These are phyloP conservation scores for Cylas formicarius DNA, from an alignment of 1,140 invertebrate species.

Conservation along the genomic window DNA sequence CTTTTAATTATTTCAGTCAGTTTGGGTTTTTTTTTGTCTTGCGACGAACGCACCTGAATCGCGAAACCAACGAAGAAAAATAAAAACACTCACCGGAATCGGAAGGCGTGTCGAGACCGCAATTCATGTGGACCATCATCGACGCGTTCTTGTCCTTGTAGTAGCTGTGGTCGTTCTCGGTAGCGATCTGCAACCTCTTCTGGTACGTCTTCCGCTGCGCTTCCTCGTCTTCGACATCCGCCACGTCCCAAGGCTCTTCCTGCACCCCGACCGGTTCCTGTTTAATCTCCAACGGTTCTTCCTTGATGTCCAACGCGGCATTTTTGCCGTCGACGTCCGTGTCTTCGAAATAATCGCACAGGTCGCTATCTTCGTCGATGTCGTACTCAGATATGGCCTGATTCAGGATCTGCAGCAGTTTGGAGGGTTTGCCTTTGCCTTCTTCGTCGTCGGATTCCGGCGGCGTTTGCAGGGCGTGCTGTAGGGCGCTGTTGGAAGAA, in stretches of 20 bases:
- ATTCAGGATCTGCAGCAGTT: conserved; percentile 26
- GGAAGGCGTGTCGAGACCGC: conserved; percentile 73
- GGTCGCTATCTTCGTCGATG: conserved; percentile 25
- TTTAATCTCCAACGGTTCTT: conserved; percentile 31
- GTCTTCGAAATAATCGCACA: conserved; percentile 27
- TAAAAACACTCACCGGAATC: conserved; percentile 68
- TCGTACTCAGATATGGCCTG: conserved; percentile 32
- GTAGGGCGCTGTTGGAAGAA: not conserved
- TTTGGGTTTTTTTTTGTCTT: too few species aligned
- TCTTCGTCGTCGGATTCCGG: conserved; percentile 42
- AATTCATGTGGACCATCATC: conserved; percentile 46
- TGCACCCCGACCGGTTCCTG: conserved; percentile 33
- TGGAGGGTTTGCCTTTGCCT: conserved; percentile 20
- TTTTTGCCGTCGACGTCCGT: conserved; percentile 36
- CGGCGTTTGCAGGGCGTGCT: conserved; percentile 33
- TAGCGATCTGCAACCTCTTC: conserved; percentile 16
- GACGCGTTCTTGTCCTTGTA: conserved; percentile 48
- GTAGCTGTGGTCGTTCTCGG: conserved; percentile 61
- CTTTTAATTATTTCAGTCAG: too few species aligned
- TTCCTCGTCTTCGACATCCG: conserved; percentile 26
- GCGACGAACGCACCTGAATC: too few species aligned
- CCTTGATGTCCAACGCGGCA: conserved; percentile 30
- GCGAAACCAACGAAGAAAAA: not conserved
- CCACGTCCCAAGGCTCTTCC: conserved; percentile 26
- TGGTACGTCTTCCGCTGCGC: conserved; percentile 32